Evolutionary conservation across 2,888 invertebrate genomes (phyloP).

Genomic region (Eubasilissa splendida): DNA sequence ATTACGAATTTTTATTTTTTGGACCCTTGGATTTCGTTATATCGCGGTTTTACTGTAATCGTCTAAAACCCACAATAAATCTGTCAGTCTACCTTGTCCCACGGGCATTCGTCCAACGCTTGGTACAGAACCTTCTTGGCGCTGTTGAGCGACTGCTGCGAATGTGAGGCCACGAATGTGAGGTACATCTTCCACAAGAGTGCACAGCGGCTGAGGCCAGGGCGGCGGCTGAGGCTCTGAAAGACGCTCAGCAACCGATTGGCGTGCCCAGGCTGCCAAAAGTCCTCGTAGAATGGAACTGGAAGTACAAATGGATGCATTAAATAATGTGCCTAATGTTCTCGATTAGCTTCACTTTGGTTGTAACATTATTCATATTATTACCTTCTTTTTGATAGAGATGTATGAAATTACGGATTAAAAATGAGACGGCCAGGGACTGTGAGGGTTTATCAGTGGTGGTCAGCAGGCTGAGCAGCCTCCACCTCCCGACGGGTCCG

Average conservation of each 20-base stretch:
- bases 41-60: too few relatives aligned
- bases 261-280: conserved; percentile 56
- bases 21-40: too few relatives aligned
- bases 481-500: conserved; percentile 45
- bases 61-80: not conserved
- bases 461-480: conserved; percentile 44
- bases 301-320: conserved; percentile 54
- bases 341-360: not conserved
- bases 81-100: conserved; percentile 68
- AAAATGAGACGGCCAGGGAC: conserved; percentile 46
- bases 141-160: conserved; percentile 43
- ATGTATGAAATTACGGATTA: conserved; percentile 50
- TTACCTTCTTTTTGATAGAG: conserved; percentile 53
- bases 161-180: conserved; percentile 58
- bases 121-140: conserved; percentile 65
- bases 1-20: too few relatives aligned
- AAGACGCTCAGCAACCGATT: conserved; percentile 56
- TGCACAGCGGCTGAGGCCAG: conserved; percentile 59
- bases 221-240: conserved; percentile 52
- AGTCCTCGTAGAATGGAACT: conserved; percentile 52
- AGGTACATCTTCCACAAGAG: conserved; percentile 60
- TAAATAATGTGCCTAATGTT: not conserved
- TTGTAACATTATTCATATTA: not conserved
- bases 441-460: conserved; percentile 40
- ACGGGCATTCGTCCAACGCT: conserved; percentile 77